These are phyloP conservation scores for Drosophila repletoides DNA, from an alignment of 1,140 invertebrate species.

Conservation along the genomic window DNA sequence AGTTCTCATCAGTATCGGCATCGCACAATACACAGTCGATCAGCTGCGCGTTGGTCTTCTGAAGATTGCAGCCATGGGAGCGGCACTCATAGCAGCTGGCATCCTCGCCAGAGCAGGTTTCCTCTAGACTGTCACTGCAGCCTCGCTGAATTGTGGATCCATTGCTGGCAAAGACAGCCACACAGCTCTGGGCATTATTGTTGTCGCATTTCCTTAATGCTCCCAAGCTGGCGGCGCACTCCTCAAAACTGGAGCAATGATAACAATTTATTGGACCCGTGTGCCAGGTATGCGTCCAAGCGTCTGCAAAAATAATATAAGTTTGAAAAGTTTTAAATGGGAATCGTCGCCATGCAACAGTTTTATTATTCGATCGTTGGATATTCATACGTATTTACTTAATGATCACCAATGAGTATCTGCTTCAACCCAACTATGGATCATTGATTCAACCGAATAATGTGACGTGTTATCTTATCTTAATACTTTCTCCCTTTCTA, in stretches of 20 bases:
- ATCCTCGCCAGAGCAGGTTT: constrained; percentile 7
- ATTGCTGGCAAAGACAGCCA: constrained; percentile 47
- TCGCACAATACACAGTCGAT: constrained; percentile 64
- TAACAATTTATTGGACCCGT: constrained; percentile 68
- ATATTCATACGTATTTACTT: too few relatives aligned
- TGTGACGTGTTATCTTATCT: too few relatives aligned
- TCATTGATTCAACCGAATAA: too few relatives aligned
- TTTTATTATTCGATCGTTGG: too few relatives aligned
- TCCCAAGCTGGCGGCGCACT: constrained; percentile 43
- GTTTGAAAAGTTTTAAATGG: not conserved
- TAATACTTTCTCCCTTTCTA: too few relatives aligned
- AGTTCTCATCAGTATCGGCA: constrained; percentile 52
- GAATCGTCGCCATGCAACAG: too few relatives aligned
- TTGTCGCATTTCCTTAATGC: constrained; percentile 46
- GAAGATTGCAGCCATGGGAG: constrained; percentile 66
- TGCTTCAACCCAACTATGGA: too few relatives aligned
- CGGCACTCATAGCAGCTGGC: constrained; percentile 62
- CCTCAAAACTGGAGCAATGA: constrained; percentile 38
- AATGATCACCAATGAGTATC: too few relatives aligned
- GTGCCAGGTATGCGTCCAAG: constrained; percentile 61
- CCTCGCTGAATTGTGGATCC: constrained; percentile 58
- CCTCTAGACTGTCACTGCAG: constrained; percentile 58
- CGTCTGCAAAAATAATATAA: constrained; percentile 20
- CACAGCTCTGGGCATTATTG: constrained; percentile 60
- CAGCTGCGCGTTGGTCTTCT: constrained; percentile 31